Evolutionary conservation across 2,888 invertebrate genomes (phyloP).

Genomic region (Hymenopus coronatus): DNA sequence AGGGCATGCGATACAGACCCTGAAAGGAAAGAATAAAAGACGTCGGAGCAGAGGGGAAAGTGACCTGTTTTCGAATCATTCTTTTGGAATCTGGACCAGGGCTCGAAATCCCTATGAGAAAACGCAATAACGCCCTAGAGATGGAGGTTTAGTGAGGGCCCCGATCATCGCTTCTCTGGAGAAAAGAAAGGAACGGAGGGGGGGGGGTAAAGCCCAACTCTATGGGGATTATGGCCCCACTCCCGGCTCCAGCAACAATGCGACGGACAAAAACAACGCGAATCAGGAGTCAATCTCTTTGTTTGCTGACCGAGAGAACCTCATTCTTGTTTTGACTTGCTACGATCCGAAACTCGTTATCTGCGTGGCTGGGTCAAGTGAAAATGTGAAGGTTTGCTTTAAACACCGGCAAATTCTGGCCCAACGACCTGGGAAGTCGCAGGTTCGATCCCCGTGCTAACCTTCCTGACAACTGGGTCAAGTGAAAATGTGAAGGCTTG

Average conservation of each 20-base stretch:
- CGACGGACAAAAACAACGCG: background rate
- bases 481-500: background rate
- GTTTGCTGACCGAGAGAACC: background rate
- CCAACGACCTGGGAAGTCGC: no score
- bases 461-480: no score
- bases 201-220: background rate
- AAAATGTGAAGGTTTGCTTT: background rate
- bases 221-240: background rate
- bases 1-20: background rate
- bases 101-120: background rate
- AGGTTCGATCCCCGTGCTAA: no score
- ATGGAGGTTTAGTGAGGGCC: background rate
- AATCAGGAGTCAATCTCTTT: background rate
- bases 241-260: background rate
- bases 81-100: background rate
- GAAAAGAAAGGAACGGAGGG: background rate
- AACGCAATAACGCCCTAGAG: background rate
- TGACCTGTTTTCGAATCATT: background rate
- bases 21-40: background rate
- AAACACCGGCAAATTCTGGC: background rate
- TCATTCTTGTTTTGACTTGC: background rate
- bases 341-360: background rate
- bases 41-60: background rate
- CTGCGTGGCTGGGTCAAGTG: background rate
- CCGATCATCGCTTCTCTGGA: background rate